Conservation (phyloP, 2,113 vertebrate genomes). For the Phrynocephalus versicolor region DNA sequence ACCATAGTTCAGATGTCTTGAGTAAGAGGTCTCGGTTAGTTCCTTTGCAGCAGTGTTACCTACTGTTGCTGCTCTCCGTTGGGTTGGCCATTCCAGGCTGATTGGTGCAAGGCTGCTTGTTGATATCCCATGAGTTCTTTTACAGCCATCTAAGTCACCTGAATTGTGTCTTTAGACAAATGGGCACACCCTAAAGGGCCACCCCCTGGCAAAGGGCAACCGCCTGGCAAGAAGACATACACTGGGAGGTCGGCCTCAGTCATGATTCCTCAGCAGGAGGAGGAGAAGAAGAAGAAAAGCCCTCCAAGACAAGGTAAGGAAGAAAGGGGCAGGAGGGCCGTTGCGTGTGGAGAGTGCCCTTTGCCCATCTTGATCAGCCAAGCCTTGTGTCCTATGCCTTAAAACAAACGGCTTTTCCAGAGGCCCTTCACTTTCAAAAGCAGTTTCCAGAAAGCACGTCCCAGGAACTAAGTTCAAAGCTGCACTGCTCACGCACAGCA, state of each 20-base stretch:
- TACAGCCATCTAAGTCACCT: not conserved
- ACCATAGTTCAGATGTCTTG: not conserved
- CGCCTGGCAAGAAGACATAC: not conserved
- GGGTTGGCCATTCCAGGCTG: not conserved
- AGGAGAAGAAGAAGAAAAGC: not conserved
- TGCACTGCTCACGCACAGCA: not conserved
- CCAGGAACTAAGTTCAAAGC: not conserved
- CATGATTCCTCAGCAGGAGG: not conserved
- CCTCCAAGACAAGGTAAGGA: not conserved
- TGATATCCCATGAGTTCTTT: not conserved
- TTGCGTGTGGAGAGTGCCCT: not conserved
- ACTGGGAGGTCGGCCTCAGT: not conserved
- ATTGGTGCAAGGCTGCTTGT: not conserved
- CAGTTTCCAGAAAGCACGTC: not conserved
- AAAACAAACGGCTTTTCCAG: not conserved
- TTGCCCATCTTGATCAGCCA: not conserved
- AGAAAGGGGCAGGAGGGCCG: not conserved
- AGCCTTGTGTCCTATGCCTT: not conserved
- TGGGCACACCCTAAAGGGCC: not conserved
- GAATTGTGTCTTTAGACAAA: slow-evolving; percentile 14
- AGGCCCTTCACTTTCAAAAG: not conserved
- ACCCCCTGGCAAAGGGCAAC: not conserved
- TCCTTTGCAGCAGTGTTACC: not conserved
- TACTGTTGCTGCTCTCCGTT: not conserved
- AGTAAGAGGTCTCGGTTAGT: too few relatives aligned